phyloP scores from a whole-genome alignment of 35 echinoderm and acorn worm species.

The Lytechinus variegatus region DNA sequence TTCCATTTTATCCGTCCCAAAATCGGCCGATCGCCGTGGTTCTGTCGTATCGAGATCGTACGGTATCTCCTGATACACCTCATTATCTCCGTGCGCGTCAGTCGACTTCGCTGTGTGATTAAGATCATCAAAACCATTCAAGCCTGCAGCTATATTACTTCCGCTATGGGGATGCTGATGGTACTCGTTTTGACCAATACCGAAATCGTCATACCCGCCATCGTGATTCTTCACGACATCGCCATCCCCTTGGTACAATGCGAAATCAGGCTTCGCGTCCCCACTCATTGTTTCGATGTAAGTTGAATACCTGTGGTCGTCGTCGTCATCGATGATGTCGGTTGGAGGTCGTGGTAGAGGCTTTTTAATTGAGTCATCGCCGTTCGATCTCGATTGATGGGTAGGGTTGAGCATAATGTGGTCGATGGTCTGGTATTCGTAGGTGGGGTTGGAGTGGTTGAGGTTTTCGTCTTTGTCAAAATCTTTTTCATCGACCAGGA shows the following conservation, averaged over 20 bases:
- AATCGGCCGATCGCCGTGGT: not conserved
- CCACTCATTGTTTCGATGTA: not conserved
- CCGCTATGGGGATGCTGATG: not conserved
- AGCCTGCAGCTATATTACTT: not conserved
- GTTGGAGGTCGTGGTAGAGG: not conserved
- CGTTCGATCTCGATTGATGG: not conserved
- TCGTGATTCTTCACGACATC: not conserved
- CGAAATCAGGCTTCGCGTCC: not conserved
- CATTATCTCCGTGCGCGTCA: not conserved
- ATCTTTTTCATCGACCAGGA: not conserved
- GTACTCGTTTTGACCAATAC: not conserved
- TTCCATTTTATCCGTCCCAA: not conserved
- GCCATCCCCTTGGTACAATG: not conserved
- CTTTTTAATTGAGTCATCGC: not conserved
- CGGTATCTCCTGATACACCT: constrained; percentile 21
- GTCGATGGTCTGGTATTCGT: constrained; percentile 29
- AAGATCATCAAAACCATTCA: not conserved
- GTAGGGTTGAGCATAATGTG: not conserved
- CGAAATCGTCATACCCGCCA: constrained; percentile 26
- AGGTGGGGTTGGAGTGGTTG: not conserved
- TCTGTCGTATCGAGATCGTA: not conserved
- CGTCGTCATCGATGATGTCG: not conserved
- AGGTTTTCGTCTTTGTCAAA: not conserved
- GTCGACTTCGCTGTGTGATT: not conserved
- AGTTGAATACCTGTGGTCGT: not conserved